Conservation (phyloP, 1,140 invertebrate genomes). For the Drosophila gunungcola region DNA sequence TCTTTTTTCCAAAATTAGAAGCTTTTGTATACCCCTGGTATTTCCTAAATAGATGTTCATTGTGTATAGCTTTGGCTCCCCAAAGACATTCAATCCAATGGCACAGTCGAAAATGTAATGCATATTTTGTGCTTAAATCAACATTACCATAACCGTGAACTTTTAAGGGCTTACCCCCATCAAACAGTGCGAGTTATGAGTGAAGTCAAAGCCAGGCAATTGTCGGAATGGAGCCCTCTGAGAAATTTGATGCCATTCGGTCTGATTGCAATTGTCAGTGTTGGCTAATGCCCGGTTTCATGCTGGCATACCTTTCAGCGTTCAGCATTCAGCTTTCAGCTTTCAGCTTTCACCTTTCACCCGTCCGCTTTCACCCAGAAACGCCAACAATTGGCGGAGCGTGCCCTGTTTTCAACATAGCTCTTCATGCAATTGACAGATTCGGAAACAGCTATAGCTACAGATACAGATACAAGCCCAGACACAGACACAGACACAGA, state of each 20-base stretch:
- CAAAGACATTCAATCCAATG: constrained; percentile 1
- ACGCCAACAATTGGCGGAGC: constrained; percentile 11
- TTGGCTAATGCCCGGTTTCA: constrained; percentile 27
- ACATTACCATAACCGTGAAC: constrained; percentile 13
- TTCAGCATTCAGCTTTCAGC: background rate
- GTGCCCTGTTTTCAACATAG: constrained; percentile 27
- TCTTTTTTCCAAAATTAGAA: too few species aligned
- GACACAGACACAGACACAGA: constrained; percentile 17
- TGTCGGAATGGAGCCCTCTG: constrained; percentile 5
- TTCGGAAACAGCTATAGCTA: background rate
- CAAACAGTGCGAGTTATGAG: constrained; percentile 17
- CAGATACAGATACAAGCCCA: background rate
- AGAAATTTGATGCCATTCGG: constrained; percentile 30
- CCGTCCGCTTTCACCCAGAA: background rate
- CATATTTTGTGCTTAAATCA: constrained; percentile 4
- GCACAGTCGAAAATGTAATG: background rate
- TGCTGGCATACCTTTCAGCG: constrained; percentile 8
- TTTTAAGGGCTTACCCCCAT: constrained; percentile 1
- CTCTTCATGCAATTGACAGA: constrained; percentile 57
- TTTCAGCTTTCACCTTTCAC: background rate
- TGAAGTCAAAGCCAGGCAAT: constrained; percentile 37
- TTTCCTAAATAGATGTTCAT: background rate
- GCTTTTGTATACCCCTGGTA: too few species aligned
- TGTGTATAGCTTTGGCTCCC: background rate
- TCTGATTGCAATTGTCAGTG: constrained; percentile 33